Base-by-base conservation (phyloP, 2,888 invertebrate genomes). In the Phaonia tiefii region DNA sequence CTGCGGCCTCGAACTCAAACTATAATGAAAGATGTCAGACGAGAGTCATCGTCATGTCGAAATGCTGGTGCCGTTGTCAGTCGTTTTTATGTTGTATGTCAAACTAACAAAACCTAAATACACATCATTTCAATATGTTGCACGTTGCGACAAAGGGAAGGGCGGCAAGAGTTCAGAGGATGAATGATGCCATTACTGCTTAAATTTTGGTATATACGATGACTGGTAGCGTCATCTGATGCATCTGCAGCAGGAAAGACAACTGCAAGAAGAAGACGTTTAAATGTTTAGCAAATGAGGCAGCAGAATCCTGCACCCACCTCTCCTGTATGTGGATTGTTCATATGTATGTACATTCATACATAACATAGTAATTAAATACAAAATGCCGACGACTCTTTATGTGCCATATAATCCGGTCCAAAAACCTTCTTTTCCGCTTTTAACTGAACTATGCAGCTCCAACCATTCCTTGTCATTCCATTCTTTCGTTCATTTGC, bases 21-120 rank as follows among this genome's bases (percentile, higher is more conserved):
- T n/a, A n/a, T n/a, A n/a, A n/a, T n/a, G n/a, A n/a, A n/a, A n/a
- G n/a, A n/a, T n/a, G n/a, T n/a, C n/a, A n/a, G n/a, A n/a, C n/a
- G n/a, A n/a, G n/a, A n/a, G n/a, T n/a, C n/a, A n/a, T n/a, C n/a
- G n/a, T n/a, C n/a, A n/a, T n/a, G n/a, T n/a, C n/a, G n/a, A n/a
- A n/a, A n/a, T n/a, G n/a, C n/a, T n/a, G n/a, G n/a, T n/a, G 31
- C 31, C 31, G 42, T 71, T 65, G 65, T 66, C 66, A 44, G 65
- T 69, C n/a, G n/a, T 60, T 39, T 60, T 56, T 80, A 49, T 44
- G 71, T 54, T 76, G 58, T 56, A 73, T 76, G 76, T 73, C 69
- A 76, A 58, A 20, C 69, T 70, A 73, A 76, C 80, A 76, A 73
- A 76, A 46, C 54, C 42, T 25, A 39, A 44, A 69, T 22, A 69